Conservation (phyloP, 2,113 vertebrate genomes). For the Lathamus discolor region DNA sequence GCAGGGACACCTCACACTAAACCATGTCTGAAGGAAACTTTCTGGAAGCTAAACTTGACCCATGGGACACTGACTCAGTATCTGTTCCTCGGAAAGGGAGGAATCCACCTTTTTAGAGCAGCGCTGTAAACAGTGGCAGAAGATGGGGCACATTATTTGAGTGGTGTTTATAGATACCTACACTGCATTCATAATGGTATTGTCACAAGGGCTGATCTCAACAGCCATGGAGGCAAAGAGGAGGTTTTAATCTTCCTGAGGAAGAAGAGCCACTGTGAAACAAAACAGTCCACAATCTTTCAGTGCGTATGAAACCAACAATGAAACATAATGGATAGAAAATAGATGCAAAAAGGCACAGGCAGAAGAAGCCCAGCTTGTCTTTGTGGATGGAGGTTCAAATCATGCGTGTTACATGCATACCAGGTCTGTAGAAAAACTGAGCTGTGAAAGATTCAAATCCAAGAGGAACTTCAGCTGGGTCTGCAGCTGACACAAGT, state of each 20-base stretch:
- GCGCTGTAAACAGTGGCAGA: background rate
- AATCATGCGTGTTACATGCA: background rate
- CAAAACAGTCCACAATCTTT: background rate
- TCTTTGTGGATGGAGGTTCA: background rate
- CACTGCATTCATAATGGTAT: background rate
- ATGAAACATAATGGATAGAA: background rate
- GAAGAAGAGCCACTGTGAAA: background rate
- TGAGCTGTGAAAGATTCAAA: background rate
- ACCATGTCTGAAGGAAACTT: background rate
- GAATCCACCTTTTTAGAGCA: background rate
- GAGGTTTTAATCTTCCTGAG: background rate
- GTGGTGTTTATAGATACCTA: background rate
- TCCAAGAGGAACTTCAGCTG: background rate
- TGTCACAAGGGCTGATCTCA: background rate
- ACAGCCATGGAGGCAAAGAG: background rate
- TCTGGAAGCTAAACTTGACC: background rate
- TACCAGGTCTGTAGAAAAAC: background rate
- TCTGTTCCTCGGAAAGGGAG: background rate
- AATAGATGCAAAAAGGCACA: background rate
- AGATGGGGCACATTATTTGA: background rate
- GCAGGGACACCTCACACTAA: no score
- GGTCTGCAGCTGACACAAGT: background rate
- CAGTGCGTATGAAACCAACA: background rate
- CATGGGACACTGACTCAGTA: background rate
- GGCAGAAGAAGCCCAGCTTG: background rate